These are phyloP conservation scores for Meleagris gallopavo DNA, from an alignment of 2,113 vertebrate species.

Conservation along the genomic window DNA sequence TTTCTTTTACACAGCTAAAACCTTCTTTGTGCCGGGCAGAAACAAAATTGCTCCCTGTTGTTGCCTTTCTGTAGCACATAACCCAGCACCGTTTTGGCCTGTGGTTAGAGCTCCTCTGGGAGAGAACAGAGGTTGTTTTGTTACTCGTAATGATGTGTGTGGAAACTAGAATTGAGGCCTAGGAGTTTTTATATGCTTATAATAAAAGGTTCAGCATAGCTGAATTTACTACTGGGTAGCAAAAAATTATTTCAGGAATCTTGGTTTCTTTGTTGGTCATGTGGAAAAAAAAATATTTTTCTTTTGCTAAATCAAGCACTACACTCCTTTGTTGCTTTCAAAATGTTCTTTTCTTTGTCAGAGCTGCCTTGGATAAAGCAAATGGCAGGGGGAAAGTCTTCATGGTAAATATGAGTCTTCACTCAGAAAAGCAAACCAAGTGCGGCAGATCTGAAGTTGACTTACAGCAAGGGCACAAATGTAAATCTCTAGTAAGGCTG, in stretches of 20 bases:
- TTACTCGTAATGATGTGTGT: background rate
- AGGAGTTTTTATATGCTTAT: background rate
- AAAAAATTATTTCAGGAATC: background rate
- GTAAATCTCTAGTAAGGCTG: background rate
- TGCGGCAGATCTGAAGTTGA: background rate
- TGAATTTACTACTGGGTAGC: accelerated
- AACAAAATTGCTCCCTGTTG: background rate
- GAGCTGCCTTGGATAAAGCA: background rate
- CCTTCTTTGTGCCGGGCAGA: background rate
- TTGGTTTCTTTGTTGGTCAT: background rate
- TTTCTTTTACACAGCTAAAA: background rate
- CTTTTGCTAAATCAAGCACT: background rate
- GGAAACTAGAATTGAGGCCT: background rate
- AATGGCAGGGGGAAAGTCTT: background rate
- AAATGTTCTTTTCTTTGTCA: background rate
- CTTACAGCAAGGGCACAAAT: background rate
- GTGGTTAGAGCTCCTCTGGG: background rate
- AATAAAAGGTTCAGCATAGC: accelerated
- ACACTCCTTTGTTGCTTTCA: background rate
- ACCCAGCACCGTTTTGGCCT: background rate
- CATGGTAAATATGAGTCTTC: background rate
- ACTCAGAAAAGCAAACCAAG: background rate
- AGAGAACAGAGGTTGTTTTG: background rate
- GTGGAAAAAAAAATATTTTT: background rate
- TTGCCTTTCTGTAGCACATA: background rate